Evolutionary conservation across 2,888 invertebrate species (phyloP).

Genomic region (Arrhopalites spinosus): DNA sequence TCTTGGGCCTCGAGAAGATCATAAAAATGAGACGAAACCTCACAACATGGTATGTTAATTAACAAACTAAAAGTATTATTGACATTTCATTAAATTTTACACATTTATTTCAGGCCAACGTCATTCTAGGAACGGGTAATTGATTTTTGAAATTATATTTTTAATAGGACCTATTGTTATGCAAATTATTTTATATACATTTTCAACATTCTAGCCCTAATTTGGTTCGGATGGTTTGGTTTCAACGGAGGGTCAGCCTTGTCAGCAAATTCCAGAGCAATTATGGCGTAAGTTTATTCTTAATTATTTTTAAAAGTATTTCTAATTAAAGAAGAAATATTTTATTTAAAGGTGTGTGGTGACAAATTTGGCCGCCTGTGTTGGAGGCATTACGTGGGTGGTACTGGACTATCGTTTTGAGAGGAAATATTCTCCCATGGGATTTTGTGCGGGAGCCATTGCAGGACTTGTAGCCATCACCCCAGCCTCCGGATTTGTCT

Average conservation of each 20-base stretch:
- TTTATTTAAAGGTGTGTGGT: slow-evolving; percentile 31
- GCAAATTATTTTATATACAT: too few species aligned
- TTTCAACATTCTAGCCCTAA: too few species aligned
- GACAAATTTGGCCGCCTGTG: slow-evolving; percentile 48
- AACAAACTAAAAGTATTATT: too few species aligned
- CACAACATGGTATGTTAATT: too few species aligned
- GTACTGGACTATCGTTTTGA: slow-evolving; percentile 48
- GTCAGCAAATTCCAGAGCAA: slow-evolving; percentile 38
- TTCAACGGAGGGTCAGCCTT: slow-evolving; percentile 46
- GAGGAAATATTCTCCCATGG: slow-evolving; percentile 49
- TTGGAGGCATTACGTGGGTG: slow-evolving; percentile 50
- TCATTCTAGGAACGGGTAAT: slow-evolving; percentile 43
- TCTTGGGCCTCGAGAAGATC: slow-evolving; percentile 35
- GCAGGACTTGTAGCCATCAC: slow-evolving; percentile 45
- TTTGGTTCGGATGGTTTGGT: slow-evolving; percentile 50
- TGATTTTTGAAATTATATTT: too few species aligned
- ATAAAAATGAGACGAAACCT: slow-evolving; percentile 40
- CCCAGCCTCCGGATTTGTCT: slow-evolving; percentile 32
- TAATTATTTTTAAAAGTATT: too few species aligned
- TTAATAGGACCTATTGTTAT: too few species aligned
- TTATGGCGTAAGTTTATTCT: slow-evolving; percentile 40
- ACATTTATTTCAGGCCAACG: too few species aligned
- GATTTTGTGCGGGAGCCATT: slow-evolving; percentile 51
- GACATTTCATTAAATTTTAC: too few species aligned
- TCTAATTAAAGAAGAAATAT: too few species aligned